Conservation (phyloP, 2,113 vertebrate genomes). For the Rhabdomys dilectus region DNA sequence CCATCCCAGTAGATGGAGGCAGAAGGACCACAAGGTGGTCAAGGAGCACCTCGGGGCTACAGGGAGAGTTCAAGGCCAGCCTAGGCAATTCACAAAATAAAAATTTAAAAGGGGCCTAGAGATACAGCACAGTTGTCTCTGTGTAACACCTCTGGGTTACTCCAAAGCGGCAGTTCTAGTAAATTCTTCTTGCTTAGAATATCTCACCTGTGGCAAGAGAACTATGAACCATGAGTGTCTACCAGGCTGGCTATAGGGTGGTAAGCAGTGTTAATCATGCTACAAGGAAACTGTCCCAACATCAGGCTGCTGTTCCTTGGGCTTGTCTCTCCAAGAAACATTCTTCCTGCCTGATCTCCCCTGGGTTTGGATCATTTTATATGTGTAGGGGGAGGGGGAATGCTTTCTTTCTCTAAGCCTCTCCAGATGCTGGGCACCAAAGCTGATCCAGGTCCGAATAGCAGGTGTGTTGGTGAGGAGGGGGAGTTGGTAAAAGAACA, state of each 20-base stretch:
- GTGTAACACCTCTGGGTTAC: not conserved
- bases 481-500: not conserved
- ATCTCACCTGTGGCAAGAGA: not conserved
- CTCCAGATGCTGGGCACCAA: not conserved
- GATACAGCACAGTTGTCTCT: too few species aligned
- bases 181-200: not conserved
- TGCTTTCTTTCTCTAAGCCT: not conserved
- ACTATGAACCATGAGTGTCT: not conserved
- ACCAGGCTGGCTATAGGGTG: not conserved
- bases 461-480: not conserved
- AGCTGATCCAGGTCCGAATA: not conserved
- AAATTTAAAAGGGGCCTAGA: not conserved
- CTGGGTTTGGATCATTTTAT: not conserved
- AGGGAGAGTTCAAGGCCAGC: not conserved
- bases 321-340: not conserved
- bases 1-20: not conserved
- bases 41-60: not conserved
- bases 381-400: not conserved
- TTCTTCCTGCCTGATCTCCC: not conserved
- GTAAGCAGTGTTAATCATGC: not conserved
- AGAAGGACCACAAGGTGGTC: not conserved
- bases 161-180: not conserved
- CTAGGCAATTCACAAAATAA: not conserved
- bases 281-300: not conserved
- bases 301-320: not conserved